Base-by-base conservation (phyloP, 2,797 vertebrate species). In the Leptatherina wallacei region DNA sequence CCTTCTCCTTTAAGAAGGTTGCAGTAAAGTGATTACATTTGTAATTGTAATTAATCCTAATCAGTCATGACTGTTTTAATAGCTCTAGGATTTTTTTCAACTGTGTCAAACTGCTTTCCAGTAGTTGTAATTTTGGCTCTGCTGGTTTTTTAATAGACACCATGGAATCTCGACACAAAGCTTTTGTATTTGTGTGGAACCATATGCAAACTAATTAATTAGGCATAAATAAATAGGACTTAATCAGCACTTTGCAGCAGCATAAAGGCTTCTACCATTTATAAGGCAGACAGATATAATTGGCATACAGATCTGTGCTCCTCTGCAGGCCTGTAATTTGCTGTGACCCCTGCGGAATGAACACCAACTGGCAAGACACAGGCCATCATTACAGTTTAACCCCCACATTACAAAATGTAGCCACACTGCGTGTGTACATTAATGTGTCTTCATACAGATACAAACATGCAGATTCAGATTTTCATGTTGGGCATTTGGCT, bases 251-350 rank as follows among this genome's bases (percentile, higher is more conserved):
- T 80, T 75, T 80, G 81, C 73, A 61, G 69, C 69, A 65, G 67
- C 75, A 77, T 73, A 52, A 61, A 78, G 70, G 72, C 81, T 79
- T 78, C 27, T 62, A 77, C 69, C 16, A 73, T 69, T 85, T 85
- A 73, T 71, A 85, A 67, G 30, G 60, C 20, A 88, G 88, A 86
- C 83, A 83, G 64, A 85, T 80, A 78, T 88, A 90, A 91, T 85
- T 85, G 84, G 76, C 65, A 9, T 52, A 63, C 73, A 79, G 59
- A 82, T 76, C 60, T 73, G 75, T 81, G 84, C 73, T 81, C 84
- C 62, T 71, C 40, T 24, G 60, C 67, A 90, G 84, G 84, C 77
- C 85, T 88, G 75, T 86, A 84, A 91, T 92, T 93, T 89, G 60
- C 77, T 79, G 77, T 89, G 80, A 89, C 81, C 88, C 78, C 75